Evolutionary conservation across 2,113 vertebrate genomes (phyloP).

Genomic region (Pundamilia nyererei): DNA sequence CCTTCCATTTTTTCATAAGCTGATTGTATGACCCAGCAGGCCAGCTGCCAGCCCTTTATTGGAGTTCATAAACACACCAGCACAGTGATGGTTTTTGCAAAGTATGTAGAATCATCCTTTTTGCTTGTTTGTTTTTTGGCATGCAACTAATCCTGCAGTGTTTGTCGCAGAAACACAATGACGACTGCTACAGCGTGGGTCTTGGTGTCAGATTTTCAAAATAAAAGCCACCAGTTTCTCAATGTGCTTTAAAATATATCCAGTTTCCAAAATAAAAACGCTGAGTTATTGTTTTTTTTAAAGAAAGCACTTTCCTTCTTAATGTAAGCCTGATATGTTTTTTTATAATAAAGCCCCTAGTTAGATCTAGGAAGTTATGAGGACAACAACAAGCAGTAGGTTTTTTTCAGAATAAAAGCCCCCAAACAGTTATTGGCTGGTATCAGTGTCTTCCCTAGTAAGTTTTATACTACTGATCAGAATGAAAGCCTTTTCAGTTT

Average conservation of each 20-base stretch:
- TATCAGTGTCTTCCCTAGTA: not conserved
- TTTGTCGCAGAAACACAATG: not conserved
- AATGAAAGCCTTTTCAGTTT: not conserved
- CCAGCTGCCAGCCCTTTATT: not conserved
- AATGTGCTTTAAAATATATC: not conserved
- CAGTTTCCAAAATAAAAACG: not conserved
- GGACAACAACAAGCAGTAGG: not conserved
- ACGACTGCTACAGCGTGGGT: not conserved
- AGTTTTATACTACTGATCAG: not conserved
- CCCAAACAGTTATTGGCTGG: not conserved
- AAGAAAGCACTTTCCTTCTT: not conserved
- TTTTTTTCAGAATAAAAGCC: not conserved
- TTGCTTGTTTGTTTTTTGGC: not conserved
- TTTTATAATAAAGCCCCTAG: not conserved
- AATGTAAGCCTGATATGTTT: not conserved
- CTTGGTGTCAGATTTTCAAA: not conserved
- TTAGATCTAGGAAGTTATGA: not conserved
- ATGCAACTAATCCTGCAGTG: not conserved
- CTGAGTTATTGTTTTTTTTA: not conserved
- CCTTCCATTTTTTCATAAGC: constrained; percentile 1
- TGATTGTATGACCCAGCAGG: not conserved
- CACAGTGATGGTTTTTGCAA: not conserved
- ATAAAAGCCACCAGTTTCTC: not conserved
- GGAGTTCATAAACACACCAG: not conserved
- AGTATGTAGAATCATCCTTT: not conserved